Evolutionary conservation across 2,113 vertebrate genomes (phyloP), one percentile per base, ranked within the genome.

Genomic region (Monopterus albus): DNA sequence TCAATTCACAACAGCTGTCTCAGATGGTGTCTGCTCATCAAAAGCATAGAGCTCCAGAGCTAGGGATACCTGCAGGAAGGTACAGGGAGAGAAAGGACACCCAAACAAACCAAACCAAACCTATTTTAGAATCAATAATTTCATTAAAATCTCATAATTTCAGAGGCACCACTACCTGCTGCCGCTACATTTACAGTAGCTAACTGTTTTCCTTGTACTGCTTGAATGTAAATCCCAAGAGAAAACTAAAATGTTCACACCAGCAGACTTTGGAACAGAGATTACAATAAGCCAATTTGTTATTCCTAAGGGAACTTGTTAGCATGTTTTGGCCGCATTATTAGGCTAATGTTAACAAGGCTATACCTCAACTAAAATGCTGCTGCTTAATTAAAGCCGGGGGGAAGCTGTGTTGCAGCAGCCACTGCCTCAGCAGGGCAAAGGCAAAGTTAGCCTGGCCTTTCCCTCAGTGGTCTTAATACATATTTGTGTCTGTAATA

Each of bases 231-330:
- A 6, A 46, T 25, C 28, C 51, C 17, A 20, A 10, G 11, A 40
- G 42, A 40, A n/a, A n/a, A n/a, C n/a, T n/a, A n/a, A n/a, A n/a
- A n/a, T n/a, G n/a, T n/a, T n/a, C n/a, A 26, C n/a, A 35, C 40
- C 0, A 53, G 61, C 23, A 67, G 17, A 69, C 50, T 58, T 72
- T 46, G 35, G 29, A 63, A 68, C 17, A 49, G 28, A 49, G 23
- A 61, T 33, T 62, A 59, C 23, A 40, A 42, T 21, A 38, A 65
- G 39, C 1, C 8, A 53, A 33, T 70, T 61, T 78, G 18, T 79
- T n/a, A 73, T 58, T 56, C 45, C 43, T 60, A 49, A 53, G 40
- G 40, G 46, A 63, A 35, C 55, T 74, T 65, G 73, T 83, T 86
- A 72, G 59, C 64, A 68, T 78, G 57, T 49, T 63, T 59, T 51